Evolutionary conservation across 1,140 invertebrate species (phyloP).

Genomic region (Trypoxylus dichotomus): DNA sequence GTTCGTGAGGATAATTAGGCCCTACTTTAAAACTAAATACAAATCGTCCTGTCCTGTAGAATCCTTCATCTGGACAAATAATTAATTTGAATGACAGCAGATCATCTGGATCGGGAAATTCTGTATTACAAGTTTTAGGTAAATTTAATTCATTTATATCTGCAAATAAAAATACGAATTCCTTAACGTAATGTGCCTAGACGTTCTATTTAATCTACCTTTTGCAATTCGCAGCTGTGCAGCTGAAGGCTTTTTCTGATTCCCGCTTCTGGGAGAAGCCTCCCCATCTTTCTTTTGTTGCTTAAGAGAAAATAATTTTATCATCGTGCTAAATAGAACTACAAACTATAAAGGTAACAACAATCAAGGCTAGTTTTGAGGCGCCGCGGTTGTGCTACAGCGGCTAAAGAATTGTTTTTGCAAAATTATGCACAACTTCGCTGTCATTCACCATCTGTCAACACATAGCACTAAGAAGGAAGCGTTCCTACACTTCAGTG

Average conservation of each 20-base stretch:
- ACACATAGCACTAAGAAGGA: conserved; percentile 16
- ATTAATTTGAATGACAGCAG: conserved; percentile 94
- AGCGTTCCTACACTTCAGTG: neutral
- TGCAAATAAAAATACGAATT: conserved; percentile 58
- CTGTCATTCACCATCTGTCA: conserved; percentile 32
- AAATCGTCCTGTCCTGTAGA: conserved; percentile 92
- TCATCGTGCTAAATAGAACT: conserved; percentile 66
- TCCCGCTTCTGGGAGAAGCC: conserved; percentile 70
- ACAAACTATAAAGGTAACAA: conserved; percentile 28
- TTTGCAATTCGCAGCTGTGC: conserved; percentile 96
- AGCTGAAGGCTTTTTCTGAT: conserved; percentile 87
- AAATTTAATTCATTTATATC: conserved; percentile 97
- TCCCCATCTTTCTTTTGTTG: conserved; percentile 98
- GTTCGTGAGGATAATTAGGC: conserved; percentile 95
- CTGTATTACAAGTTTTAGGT: conserved; percentile 94
- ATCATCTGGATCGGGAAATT: conserved; percentile 96
- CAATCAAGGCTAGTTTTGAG: neutral
- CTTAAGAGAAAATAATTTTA: conserved; percentile 97
- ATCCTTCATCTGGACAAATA: conserved; percentile 97
- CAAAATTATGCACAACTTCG: conserved; percentile 23
- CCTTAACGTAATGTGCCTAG: neutral
- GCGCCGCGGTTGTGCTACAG: conserved; percentile 8
- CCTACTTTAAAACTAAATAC: conserved; percentile 97
- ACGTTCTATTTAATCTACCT: conserved; percentile 63
- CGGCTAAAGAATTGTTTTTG: conserved; percentile 27